phyloP scores from a whole-genome alignment of 2,888 invertebrate species.

The Palloptera scutellata region DNA sequence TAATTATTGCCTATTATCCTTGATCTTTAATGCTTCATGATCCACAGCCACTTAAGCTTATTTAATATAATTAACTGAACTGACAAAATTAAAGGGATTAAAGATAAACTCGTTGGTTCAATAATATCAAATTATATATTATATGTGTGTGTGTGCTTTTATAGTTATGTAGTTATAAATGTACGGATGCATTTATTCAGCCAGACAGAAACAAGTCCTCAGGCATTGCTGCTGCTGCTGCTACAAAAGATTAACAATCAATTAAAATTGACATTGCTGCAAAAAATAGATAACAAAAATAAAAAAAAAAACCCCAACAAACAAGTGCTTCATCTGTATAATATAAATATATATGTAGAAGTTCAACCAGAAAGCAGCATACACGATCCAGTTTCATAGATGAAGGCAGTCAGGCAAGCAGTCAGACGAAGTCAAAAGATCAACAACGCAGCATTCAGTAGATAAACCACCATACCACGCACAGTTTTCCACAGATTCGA shows the following conservation, averaged over 20 bases:
- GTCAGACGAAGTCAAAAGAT: neutral
- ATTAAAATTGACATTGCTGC: conserved; percentile 57
- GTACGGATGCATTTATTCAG: too few relatives aligned
- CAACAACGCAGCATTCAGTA: conserved; percentile 11
- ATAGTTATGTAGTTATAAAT: too few relatives aligned
- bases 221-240: too few relatives aligned
- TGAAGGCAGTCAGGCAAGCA: neutral
- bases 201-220: too few relatives aligned
- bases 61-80: conserved; percentile 29
- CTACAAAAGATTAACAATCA: conserved; percentile 57
- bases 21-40: conserved; percentile 30
- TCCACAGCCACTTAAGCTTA: conserved; percentile 28
- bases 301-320: conserved; percentile 7
- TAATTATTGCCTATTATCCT: conserved; percentile 18
- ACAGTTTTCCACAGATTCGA: neutral
- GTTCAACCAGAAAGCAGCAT: neutral
- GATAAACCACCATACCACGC: neutral
- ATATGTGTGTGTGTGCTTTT: too few relatives aligned
- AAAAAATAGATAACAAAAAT: conserved; percentile 11
- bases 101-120: too few relatives aligned
- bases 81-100: neutral
- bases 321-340: too few relatives aligned
- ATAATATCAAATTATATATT: too few relatives aligned
- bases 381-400: neutral
- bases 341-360: neutral